Evolutionary conservation across 2,797 vertebrate species (phyloP).

Genomic region (Lepus townsendii): DNA sequence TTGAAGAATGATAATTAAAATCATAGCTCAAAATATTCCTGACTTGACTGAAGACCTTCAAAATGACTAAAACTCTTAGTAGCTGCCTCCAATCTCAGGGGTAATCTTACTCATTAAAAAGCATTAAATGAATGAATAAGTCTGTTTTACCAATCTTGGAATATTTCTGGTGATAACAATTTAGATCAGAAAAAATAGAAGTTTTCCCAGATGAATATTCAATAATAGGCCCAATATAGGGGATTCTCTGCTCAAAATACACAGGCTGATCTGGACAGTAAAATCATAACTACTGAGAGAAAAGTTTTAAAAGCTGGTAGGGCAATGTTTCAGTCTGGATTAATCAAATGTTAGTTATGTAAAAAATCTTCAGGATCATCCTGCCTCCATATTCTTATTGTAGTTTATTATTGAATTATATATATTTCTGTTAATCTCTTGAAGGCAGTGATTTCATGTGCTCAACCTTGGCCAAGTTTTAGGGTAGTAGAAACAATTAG

Average conservation of each 20-base stretch:
- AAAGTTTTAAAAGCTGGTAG: background rate
- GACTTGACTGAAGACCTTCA: slow-evolving; percentile 24
- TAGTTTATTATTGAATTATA: slow-evolving; percentile 3
- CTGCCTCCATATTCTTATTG: background rate
- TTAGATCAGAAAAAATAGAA: background rate
- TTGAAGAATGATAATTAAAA: slow-evolving; percentile 12
- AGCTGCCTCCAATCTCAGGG: background rate
- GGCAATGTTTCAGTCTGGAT: background rate
- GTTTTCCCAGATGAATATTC: background rate
- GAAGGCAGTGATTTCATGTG: background rate
- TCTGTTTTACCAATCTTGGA: background rate
- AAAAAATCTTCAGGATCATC: background rate
- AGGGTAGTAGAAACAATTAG: background rate
- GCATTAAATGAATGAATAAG: background rate
- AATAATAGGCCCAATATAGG: background rate
- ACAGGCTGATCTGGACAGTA: background rate
- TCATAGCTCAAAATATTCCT: background rate
- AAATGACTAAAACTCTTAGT: slow-evolving; percentile 22
- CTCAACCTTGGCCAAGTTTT: background rate
- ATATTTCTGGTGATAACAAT: background rate
- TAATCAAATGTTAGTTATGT: background rate
- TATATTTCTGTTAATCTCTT: background rate
- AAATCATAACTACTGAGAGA: background rate
- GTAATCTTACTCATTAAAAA: background rate
- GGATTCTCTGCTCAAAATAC: background rate